Evolutionary conservation across 2,113 vertebrate species (phyloP).

Genomic region (Tachysurus fulvidraco): DNA sequence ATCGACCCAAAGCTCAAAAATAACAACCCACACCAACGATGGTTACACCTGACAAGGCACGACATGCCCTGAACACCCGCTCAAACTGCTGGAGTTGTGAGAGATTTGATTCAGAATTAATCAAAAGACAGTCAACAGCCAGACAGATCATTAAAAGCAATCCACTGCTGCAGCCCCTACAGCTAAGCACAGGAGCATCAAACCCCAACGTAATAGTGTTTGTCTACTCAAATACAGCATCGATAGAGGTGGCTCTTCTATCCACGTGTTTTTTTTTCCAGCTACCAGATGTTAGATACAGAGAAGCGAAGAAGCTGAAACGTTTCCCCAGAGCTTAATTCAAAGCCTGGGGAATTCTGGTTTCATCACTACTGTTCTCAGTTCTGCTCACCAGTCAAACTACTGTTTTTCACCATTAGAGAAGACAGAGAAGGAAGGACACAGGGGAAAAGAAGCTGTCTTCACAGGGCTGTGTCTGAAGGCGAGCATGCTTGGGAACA

Average conservation of each 20-base stretch:
- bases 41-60: constrained; percentile 66
- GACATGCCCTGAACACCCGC: constrained; percentile 58
- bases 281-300: background rate
- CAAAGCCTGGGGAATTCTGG: constrained; percentile 34
- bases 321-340: constrained; percentile 24
- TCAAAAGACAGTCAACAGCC: constrained; percentile 64
- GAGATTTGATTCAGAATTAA: constrained; percentile 68
- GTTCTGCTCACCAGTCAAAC: constrained; percentile 41
- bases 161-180: constrained; percentile 60
- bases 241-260: constrained; percentile 49
- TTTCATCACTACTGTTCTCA: constrained; percentile 29
- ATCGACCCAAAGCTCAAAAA: constrained; percentile 40
- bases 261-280: constrained; percentile 39
- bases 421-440: constrained; percentile 58
- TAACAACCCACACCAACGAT: constrained; percentile 52
- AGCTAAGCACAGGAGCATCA: constrained; percentile 59
- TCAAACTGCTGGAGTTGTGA: constrained; percentile 61
- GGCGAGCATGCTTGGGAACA: constrained; percentile 64
- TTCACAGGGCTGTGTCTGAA: constrained; percentile 64
- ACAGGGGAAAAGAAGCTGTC: constrained; percentile 65
- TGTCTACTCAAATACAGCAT: constrained; percentile 62
- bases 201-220: constrained; percentile 64
- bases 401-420: constrained; percentile 65
- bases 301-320: background rate
- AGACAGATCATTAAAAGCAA: constrained; percentile 69